phyloP scores from a whole-genome alignment of 2,797 vertebrate genomes.

The Lacerta bilineata region DNA sequence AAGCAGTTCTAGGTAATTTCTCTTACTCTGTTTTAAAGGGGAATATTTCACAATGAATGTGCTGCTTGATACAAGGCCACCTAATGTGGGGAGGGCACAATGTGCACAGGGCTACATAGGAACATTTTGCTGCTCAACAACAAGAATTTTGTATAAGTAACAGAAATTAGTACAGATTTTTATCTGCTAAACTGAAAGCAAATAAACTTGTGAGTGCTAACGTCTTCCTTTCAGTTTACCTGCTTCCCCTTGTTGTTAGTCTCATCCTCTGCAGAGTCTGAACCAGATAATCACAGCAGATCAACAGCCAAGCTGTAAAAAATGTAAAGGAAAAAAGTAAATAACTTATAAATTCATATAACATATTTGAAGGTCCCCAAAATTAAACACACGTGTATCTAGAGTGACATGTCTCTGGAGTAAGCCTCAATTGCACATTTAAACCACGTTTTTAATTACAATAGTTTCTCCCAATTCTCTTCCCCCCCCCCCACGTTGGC shows the following conservation, averaged over 20 bases:
- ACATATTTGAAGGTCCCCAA: no score
- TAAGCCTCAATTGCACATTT: no score
- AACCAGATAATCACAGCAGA: no score
- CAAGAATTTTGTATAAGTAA: neutral
- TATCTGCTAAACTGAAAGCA: neutral
- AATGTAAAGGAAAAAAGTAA: neutral
- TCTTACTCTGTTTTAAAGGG: conserved; percentile 1
- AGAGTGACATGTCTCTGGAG: no score
- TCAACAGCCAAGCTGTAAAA: no score
- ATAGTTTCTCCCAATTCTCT: no score
- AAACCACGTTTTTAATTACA: no score
- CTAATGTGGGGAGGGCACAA: no score
- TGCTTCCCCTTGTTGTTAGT: neutral
- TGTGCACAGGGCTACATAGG: neutral
- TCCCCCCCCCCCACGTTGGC: no score
- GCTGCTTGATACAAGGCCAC: neutral
- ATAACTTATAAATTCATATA: no score
- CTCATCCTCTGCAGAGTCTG: neutral
- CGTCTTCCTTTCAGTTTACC: neutral
- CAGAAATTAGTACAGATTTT: neutral
- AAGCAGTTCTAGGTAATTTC: conserved; percentile 92
- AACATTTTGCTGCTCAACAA: neutral
- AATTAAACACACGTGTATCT: no score
- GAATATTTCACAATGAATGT: neutral
- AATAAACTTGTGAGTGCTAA: neutral